Evolutionary conservation across 2,797 vertebrate genomes (phyloP).

Genomic region (Erethizon dorsatum): DNA sequence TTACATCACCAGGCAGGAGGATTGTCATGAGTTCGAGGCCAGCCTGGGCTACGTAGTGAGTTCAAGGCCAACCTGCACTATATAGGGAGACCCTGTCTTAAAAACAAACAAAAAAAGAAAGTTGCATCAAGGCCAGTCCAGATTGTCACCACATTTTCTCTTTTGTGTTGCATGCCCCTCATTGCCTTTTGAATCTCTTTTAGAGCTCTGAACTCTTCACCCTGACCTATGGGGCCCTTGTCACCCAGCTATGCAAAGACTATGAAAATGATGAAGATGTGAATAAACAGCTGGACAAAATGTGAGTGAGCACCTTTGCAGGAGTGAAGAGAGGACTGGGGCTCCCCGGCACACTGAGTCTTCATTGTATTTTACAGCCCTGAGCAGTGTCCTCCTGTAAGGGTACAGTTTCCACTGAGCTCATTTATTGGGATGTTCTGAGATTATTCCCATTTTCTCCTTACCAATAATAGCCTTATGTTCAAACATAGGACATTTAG

Average conservation of each 20-base stretch:
- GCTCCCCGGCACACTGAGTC: background rate
- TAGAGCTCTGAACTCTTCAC: slow-evolving; percentile 99
- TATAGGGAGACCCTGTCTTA: background rate
- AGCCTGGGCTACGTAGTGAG: no score
- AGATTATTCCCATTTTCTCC: slow-evolving; percentile 17
- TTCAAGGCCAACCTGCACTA: no score
- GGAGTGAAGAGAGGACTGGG: background rate
- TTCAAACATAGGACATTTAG: background rate
- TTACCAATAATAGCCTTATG: background rate
- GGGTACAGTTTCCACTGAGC: slow-evolving; percentile 1
- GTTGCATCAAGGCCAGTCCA: background rate
- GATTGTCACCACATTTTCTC: background rate
- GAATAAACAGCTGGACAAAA: slow-evolving; percentile 99
- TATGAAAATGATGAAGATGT: slow-evolving; percentile 99
- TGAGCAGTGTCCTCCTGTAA: background rate
- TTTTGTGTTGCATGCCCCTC: slow-evolving; percentile 49
- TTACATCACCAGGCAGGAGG: background rate
- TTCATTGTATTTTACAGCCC: background rate
- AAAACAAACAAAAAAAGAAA: background rate
- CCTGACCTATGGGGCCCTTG: slow-evolving; percentile 97
- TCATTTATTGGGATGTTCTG: background rate
- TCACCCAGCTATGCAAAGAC: slow-evolving; percentile 99
- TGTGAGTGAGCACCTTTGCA: slow-evolving; percentile 91
- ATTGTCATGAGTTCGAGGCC: background rate
- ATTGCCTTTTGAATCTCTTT: slow-evolving; percentile 81